A percentile compares a stretch with the other conserved stretches of the same genome.
phyloP scores from a whole-genome alignment of 2,888 invertebrate genomes.

The Icerya purchasi region DNA sequence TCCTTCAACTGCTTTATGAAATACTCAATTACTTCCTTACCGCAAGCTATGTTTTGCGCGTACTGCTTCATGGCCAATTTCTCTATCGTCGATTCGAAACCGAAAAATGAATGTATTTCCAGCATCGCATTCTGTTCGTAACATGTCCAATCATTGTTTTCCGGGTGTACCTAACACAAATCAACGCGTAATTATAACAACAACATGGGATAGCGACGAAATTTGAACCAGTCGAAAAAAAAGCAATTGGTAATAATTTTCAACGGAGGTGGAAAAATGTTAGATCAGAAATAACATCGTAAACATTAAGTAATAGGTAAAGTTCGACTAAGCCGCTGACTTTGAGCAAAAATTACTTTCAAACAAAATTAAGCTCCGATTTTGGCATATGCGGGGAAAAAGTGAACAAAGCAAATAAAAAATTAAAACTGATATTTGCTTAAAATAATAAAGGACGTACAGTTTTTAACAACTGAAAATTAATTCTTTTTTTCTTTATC shows the following conservation, averaged over 20 bases:
- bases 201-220: not conserved
- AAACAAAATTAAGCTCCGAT: no score
- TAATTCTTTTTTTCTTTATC: no score
- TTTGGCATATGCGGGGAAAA: no score
- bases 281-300: not conserved
- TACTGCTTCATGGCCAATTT: slow-evolving; percentile 93
- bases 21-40: slow-evolving; percentile 81
- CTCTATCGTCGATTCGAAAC: slow-evolving; percentile 81
- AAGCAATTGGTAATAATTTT: not conserved
- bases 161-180: slow-evolving; percentile 79
- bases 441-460: no score
- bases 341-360: no score
- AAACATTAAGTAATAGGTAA: slow-evolving; percentile 10
- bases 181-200: slow-evolving; percentile 14
- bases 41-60: slow-evolving; percentile 59
- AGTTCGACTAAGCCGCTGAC: no score
- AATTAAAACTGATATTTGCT: no score
- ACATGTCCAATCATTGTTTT: slow-evolving; percentile 84
- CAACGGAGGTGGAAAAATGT: not conserved
- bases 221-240: not conserved
- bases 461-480: no score
- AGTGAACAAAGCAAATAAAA: no score
- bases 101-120: slow-evolving; percentile 86
- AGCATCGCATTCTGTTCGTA: slow-evolving; percentile 82
- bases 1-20: slow-evolving; percentile 57